These are phyloP conservation scores for Limnephilus auricula DNA, from an alignment of 2,888 invertebrate genomes.

Conservation along the genomic window DNA sequence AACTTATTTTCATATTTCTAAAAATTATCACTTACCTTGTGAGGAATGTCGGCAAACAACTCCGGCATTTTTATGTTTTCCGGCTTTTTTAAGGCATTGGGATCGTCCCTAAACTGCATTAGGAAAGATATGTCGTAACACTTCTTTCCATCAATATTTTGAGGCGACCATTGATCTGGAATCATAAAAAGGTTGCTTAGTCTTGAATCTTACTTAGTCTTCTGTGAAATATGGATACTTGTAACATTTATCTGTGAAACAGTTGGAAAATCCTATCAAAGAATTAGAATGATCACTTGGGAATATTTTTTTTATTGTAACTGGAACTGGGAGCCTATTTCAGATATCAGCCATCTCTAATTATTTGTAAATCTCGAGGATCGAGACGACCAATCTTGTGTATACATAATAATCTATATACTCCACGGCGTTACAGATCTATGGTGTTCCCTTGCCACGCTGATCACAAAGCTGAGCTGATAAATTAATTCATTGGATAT, in stretches of 20 bases:
- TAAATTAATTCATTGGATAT: too few relatives aligned
- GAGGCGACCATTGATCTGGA: slow-evolving; percentile 91
- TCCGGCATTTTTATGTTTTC: slow-evolving; percentile 82
- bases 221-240: background rate
- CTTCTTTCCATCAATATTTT: slow-evolving; percentile 87
- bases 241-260: too few relatives aligned
- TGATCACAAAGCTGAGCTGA: too few relatives aligned
- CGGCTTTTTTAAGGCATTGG: slow-evolving; percentile 86
- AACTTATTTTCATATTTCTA: background rate
- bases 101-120: slow-evolving; percentile 84
- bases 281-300: background rate
- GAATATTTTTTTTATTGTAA: background rate
- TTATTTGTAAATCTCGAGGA: too few relatives aligned
- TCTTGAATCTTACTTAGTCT: background rate
- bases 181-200: background rate
- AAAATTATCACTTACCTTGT: slow-evolving; percentile 31
- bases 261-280: background rate
- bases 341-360: too few relatives aligned
- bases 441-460: too few relatives aligned
- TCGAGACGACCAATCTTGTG: too few relatives aligned
- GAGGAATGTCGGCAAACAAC: slow-evolving; percentile 76
- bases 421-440: too few relatives aligned
- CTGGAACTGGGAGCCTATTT: too few relatives aligned
- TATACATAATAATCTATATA: background rate
- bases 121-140: slow-evolving; percentile 90